Conservation (phyloP, 30 jellyfish, hydroid and myxozoan species). For the Clytia hemisphaerica region DNA sequence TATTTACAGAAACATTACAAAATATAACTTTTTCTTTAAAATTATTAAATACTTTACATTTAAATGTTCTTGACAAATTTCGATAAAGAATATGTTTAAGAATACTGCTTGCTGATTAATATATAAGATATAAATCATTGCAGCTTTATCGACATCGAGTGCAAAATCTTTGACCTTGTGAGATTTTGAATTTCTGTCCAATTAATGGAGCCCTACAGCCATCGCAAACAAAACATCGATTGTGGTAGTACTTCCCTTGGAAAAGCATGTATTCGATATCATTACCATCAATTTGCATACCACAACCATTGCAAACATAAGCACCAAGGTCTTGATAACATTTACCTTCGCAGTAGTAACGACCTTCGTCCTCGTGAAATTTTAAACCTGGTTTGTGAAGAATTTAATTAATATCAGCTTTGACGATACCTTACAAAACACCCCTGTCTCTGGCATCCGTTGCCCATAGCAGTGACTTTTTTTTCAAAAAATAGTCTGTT, state of each 20-base stretch:
- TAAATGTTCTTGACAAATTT: too few species aligned
- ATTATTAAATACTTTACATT: too few species aligned
- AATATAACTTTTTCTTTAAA: too few species aligned
- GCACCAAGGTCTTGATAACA: background rate
- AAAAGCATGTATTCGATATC: background rate
- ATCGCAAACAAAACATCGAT: background rate
- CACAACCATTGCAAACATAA: conserved; percentile 5
- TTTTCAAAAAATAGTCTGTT: too few species aligned
- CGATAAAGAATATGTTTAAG: too few species aligned
- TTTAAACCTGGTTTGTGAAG: background rate
- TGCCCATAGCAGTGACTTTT: too few species aligned
- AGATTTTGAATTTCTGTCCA: background rate
- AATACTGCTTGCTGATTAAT: too few species aligned
- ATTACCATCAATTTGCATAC: conserved; percentile 10
- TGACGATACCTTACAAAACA: too few species aligned
- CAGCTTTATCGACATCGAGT: conserved; percentile 1
- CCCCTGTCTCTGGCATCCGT: too few species aligned
- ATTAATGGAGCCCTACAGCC: background rate
- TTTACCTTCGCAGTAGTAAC: conserved; percentile 1
- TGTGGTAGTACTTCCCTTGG: conserved; percentile 8
- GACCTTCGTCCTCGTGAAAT: conserved; percentile 1
- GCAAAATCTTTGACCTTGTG: conserved; percentile 7
- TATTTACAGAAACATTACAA: too few species aligned
- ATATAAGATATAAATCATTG: too few species aligned
- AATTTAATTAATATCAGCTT: too few species aligned